Evolutionary conservation across 1,140 invertebrate genomes (phyloP), one percentile per base, ranked within the genome.

Genomic region (Caligus rogercresseyi): DNA sequence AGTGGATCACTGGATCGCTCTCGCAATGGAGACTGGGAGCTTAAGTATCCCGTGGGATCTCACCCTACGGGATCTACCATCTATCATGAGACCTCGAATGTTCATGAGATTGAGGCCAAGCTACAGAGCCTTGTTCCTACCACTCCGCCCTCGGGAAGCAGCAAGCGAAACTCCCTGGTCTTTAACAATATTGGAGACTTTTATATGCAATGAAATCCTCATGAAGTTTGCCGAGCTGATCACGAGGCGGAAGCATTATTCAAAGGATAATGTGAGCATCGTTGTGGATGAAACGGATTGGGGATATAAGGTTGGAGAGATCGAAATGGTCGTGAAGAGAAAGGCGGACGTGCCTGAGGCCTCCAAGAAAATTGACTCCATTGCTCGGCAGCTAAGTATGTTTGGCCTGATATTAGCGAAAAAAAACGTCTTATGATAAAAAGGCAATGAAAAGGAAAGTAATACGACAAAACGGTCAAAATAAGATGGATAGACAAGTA

Each of bases 81-180:
- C n/a, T 54, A 54, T 23, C 53, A 54, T 54, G 53, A 54, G 21
- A 54, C 53, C 13, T 54, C 53, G 11, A 54, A 54, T 54, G 53
- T 54, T 16, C n/a, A 16, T 54, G 53, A 54, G 13, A 54, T 54
- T 23, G 21, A 15, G 7, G 13, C 53, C 4, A 54, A 54, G 21
- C 53, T 54, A 7, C n/a, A 23, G 16, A 43, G 7, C n/a, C 31
- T 43, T 43, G n/a, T 43, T 11, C 31, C 31, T n/a, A 13, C 43
- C 43, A 51, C n/a, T 51, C 21, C 4, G 53, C 13, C 13, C 4
- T 7, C 4, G 4, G 21, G 16, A 11, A 13, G 21, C 13, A 23
- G 21, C 11, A 20, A 7, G 4, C 4, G 21, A 11, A 54, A 54
- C 16, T 54, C 53, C 11, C 4, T 16, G 4, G n/a, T 43, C n/a